Evolutionary conservation across 2,797 vertebrate genomes (phyloP), one percentile per base, ranked within the genome.

Genomic region (Neosilurus mollespiculum): DNA sequence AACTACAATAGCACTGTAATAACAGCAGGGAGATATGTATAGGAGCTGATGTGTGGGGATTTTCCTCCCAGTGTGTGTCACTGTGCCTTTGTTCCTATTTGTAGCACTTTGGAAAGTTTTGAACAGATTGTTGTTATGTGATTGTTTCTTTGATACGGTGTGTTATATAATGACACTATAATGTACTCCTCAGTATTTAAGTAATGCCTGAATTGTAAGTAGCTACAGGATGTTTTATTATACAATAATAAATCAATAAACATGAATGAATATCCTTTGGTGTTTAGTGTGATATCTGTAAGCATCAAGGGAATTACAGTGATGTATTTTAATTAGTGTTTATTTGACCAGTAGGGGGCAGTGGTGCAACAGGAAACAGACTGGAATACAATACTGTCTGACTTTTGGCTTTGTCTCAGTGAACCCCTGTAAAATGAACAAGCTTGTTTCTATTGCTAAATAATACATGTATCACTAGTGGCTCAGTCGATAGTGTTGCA

Each of bases 221-320:
- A 64, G 34, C 14, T 37, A 43, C 30, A 2, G 30, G 34, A 67
- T 76, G 56, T 71, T 80, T 84, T 80, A 75, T 75, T 77, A 81
- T 81, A 64, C 20, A 81, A 34, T 81, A 53, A 66, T 56, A n/a
- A 66, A 67, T 67, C 24, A 84, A 70, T 85, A 85, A 85, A 81
- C 54, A 62, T 77, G 30, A 62, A 37, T 11, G 22, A 65, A 71
- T 37, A 61, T 67, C 0, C 0, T 22, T 34, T 71, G 26, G 20
- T 59, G n/a, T 76, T 34, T 30, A 26, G 24, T 70, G 22, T 78
- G 9, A 49, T 53, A n/a, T 83, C 67, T 3, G 14, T 10, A 12
- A 65, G 6, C 34, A 26, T 66, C 59, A 11, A 30, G 26, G 20
- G 15, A 51, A n/a, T 14, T 71, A 26, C 51, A 18, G 56, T 34